Base-by-base conservation (phyloP, 2,888 invertebrate species). In the Hyalella azteca region DNA sequence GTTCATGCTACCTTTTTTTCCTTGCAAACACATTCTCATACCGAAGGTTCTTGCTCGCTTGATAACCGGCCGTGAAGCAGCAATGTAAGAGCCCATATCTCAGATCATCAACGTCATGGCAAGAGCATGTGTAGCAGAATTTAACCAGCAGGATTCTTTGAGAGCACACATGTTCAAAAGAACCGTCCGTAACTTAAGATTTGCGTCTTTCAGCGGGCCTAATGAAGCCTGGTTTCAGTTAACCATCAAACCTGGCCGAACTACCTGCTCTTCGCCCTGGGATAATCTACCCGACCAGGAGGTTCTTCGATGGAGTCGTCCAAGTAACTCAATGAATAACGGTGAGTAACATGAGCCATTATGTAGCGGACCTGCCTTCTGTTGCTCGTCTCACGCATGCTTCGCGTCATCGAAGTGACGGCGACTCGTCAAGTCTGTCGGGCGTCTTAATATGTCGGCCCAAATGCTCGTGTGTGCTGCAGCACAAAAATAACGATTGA, bases 91-190 rank as follows among this genome's bases (percentile, higher is more conserved):
- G 66, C 15, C 66, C 13, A 36, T 66, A 66, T 66, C 66, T 66
- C 29, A 66, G 36, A n/a, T 66, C 66, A 66, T 66, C 66, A 66
- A 66, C 66, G 66, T 66, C 66, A 66, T 2, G 36, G 19, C 15
- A 66, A 66, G 32, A 32, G 66, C 66, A 66, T 66, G 66, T 66
- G 66, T 66, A 66, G 32, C 66, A 66, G 66, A 32, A 66, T 66
- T 66, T 66, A 66, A 66, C 66, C 66, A 66, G 36, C 66, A n/a
- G 66, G n/a, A 66, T 66, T 66, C 66, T 66, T 66, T 66, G 66
- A 36, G 36, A 66, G 66, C 36, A 66, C 66, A 66, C 66, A 66
- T 66, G 66, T 36, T 66, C 66, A 66, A 66, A 66, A 66, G 66
- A 66, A 29, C 66, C 19, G 66, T 66, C 66, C 22, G 66, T 66